These are phyloP conservation scores for Upupa epops DNA, from an alignment of 2,113 vertebrate genomes.

Conservation along the genomic window DNA sequence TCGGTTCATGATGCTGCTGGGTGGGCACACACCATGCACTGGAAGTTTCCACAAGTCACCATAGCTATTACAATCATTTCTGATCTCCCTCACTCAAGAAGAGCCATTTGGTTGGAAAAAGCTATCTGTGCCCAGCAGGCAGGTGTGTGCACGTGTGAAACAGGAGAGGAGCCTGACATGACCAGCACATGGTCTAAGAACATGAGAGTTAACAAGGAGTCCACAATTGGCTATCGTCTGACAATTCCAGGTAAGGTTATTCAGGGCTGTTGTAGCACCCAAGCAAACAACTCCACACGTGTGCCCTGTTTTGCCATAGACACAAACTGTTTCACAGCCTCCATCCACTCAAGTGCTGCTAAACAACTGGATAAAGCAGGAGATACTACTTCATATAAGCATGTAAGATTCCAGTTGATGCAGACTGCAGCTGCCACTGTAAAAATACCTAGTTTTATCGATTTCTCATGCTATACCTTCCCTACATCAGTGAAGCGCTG, in stretches of 20 bases:
- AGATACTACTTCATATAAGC: too few species aligned
- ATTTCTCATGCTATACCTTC: not conserved
- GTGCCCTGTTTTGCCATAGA: rapidly evolving
- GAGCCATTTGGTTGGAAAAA: not conserved
- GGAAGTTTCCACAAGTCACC: not conserved
- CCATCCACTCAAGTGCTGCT: not conserved
- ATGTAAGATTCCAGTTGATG: not conserved
- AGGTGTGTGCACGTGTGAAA: rapidly evolving
- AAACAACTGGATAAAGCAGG: not conserved
- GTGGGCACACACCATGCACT: rapidly evolving
- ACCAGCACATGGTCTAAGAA: not conserved
- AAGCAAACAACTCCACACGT: not conserved
- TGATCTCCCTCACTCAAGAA: not conserved
- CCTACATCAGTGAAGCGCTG: not conserved
- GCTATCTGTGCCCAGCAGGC: not conserved
- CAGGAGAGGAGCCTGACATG: rapidly evolving
- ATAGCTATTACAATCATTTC: not conserved
- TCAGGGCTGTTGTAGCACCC: not conserved
- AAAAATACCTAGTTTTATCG: not conserved
- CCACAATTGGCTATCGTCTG: not conserved
- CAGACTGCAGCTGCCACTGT: not conserved
- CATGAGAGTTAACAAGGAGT: not conserved
- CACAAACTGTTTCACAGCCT: not conserved
- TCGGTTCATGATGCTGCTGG: slow-evolving; percentile 2
- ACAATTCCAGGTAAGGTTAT: not conserved